These are phyloP conservation scores for Origma solitaria DNA, from an alignment of 2,113 vertebrate genomes.

Conservation along the genomic window DNA sequence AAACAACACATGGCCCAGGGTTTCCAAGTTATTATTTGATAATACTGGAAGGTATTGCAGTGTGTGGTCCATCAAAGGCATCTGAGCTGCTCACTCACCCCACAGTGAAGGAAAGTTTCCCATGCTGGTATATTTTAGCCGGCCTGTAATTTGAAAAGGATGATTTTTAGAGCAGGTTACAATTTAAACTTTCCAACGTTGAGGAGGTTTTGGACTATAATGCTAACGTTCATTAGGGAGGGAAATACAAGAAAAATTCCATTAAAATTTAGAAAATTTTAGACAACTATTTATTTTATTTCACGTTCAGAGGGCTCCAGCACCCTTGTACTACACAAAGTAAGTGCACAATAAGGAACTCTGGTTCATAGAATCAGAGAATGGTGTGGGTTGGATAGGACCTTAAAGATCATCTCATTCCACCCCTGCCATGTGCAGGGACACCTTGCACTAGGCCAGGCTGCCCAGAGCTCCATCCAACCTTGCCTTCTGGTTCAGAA, in stretches of 20 bases:
- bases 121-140: neutral
- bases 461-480: neutral
- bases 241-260: neutral
- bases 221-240: neutral
- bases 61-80: constrained; percentile 46
- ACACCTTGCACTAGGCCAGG: neutral
- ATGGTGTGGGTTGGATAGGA: neutral
- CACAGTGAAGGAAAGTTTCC: neutral
- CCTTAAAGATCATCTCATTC: neutral
- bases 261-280: neutral
- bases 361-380: neutral
- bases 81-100: neutral
- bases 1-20: neutral
- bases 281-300: neutral
- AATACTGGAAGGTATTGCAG: neutral
- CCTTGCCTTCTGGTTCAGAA: neutral
- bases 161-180: constrained; percentile 19
- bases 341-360: neutral
- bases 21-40: constrained; percentile 4
- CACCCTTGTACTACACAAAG: neutral
- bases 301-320: neutral
- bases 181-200: neutral
- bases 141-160: constrained; percentile 4
- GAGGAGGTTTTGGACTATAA: neutral
- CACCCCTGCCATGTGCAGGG: neutral